phyloP scores from a whole-genome alignment of 1,140 invertebrate genomes.

The Rhagoletis pomonella region DNA sequence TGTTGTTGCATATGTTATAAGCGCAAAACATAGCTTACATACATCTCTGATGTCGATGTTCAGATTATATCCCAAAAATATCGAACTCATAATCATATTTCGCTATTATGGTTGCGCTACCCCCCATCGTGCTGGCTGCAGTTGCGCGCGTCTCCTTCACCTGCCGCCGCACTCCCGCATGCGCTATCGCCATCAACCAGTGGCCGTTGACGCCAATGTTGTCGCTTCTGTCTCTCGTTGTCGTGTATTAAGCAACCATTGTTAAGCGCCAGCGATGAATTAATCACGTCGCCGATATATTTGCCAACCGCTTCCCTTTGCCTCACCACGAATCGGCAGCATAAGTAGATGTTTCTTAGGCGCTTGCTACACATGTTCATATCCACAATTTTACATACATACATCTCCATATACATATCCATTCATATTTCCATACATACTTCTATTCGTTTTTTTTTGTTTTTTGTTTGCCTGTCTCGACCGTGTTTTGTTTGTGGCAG shows the following conservation, averaged over 20 bases:
- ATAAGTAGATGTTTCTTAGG: neutral
- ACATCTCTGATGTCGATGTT: neutral
- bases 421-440: slow-evolving; percentile 30
- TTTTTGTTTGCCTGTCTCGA: slow-evolving; percentile 28
- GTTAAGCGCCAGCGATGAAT: slow-evolving; percentile 37
- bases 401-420: neutral
- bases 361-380: neutral
- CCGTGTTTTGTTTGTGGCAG: neutral
- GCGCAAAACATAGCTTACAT: neutral
- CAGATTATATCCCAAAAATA: slow-evolving; percentile 34
- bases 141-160: neutral
- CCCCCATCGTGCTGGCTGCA: neutral
- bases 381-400: neutral
- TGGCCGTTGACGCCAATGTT: neutral
- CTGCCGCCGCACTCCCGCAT: neutral
- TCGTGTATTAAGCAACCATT: slow-evolving; percentile 38
- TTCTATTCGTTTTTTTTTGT: no score
- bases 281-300: slow-evolving; percentile 29
- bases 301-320: neutral
- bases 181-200: neutral
- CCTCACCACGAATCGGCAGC: neutral
- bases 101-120: slow-evolving; percentile 24
- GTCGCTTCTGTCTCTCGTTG: neutral
- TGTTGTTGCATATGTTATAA: slow-evolving; percentile 19
- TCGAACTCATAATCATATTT: slow-evolving; percentile 49